Evolutionary conservation across 2,113 vertebrate species (phyloP), one percentile per base, ranked within the genome.

Genomic region (Megaleporinus macrocephalus): DNA sequence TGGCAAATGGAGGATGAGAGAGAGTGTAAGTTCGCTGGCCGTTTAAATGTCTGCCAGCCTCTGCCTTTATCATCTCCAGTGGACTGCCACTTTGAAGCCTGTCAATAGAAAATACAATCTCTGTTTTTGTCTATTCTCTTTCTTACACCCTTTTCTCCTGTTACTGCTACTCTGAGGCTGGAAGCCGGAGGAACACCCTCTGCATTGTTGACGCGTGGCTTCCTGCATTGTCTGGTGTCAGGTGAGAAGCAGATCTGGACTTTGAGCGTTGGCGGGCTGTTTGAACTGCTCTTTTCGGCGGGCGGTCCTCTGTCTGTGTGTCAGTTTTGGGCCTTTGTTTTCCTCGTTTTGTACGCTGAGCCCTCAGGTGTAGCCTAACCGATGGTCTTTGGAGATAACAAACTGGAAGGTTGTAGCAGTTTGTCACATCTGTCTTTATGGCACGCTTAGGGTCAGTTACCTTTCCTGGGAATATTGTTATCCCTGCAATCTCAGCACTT

Each of bases 291-390:
- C 27, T 5, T 20, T 78, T 69, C 36, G 36, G 44, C 16, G 14
- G 14, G 53, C 29, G 89, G 89, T 80, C 73, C 27, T 36, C 73
- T 26, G 68, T 82, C 29, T 69, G 51, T 81, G 80, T 82, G 0
- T 41, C 24, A 3, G 72, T 57, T 33, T 62, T 33, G 4, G 49
- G 24, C 16, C 61, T 47, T 62, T 71, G 69, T 76, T 51, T 68
- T 84, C 53, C 49, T 51, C 49, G 51, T 76, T 73, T 27, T 80
- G 71, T 44, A 77, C 78, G 81, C 29, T 22, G 27, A 7, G 62
- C 33, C 72, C 61, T 81, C 53, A 26, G 63, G 49, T 53, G 36
- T 68, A 57, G 29, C 18, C 62, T 65, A 66, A 26, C 61, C 12
- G 75, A n/a, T 16, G 51, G 33, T 53, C 72, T 24, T 70, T 22